phyloP scores from a whole-genome alignment of 2,797 vertebrate species.

The Xenops minutus region DNA sequence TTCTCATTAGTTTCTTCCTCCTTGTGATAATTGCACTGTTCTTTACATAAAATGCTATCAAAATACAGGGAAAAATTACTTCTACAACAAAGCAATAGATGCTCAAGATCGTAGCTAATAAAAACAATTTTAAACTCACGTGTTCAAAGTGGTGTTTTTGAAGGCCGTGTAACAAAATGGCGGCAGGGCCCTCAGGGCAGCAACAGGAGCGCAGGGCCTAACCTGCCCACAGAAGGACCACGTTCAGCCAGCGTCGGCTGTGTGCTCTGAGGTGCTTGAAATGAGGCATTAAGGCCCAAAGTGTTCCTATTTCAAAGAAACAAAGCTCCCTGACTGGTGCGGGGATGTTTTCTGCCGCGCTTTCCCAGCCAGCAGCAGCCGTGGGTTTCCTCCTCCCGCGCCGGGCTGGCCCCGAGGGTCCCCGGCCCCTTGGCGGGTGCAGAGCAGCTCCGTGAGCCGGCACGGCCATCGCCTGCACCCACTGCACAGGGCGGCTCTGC shows the following conservation, averaged over 20 bases:
- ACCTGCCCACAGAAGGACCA: not conserved
- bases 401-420: not conserved
- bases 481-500: not conserved
- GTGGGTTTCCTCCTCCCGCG: not conserved
- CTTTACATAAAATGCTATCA: not conserved
- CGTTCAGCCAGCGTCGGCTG: not conserved
- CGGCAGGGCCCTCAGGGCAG: not conserved
- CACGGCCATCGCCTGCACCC: not conserved
- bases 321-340: not conserved
- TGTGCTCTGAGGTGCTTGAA: not conserved
- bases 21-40: not conserved
- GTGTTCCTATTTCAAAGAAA: not conserved
- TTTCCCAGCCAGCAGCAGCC: not conserved
- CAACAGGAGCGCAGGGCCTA: not conserved
- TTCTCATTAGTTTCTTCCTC: not conserved
- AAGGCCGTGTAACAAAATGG: not conserved
- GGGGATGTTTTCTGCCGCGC: not conserved
- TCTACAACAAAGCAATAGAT: not conserved
- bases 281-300: not conserved
- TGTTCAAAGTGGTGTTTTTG: not conserved
- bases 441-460: not conserved
- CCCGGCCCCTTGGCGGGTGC: not conserved
- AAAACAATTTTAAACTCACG: not conserved
- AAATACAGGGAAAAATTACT: not conserved
- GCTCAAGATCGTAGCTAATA: not conserved